These are phyloP conservation scores for Tyria jacobaeae DNA, from an alignment of 2,888 invertebrate species.

Conservation along the genomic window DNA sequence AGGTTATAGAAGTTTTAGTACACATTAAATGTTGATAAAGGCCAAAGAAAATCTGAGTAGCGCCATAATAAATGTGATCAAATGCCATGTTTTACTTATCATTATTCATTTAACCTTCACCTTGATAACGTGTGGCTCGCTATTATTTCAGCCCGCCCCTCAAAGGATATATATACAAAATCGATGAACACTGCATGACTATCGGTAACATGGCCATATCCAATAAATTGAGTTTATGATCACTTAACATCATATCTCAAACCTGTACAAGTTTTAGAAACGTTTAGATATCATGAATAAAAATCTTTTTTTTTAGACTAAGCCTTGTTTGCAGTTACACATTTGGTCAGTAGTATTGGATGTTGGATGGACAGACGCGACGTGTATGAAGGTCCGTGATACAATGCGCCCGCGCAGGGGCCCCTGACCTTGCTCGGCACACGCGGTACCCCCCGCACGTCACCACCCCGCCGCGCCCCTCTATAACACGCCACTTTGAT, in stretches of 20 bases:
- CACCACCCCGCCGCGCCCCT: constrained; percentile 51
- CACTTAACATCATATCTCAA: background rate
- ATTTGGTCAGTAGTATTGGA: constrained; percentile 61
- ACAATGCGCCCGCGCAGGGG: constrained; percentile 68
- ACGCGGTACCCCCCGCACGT: constrained; percentile 57
- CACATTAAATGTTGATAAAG: background rate
- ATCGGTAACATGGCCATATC: constrained; percentile 3
- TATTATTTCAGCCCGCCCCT: constrained; percentile 8
- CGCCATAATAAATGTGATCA: constrained; percentile 5
- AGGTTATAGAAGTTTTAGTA: background rate
- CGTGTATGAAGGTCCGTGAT: constrained; percentile 53
- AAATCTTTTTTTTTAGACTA: background rate
- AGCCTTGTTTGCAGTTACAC: constrained; percentile 21
- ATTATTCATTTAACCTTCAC: constrained; percentile 15
- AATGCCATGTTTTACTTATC: constrained; percentile 10
- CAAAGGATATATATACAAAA: constrained; percentile 7
- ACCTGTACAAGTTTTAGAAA: background rate
- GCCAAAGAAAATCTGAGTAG: constrained; percentile 2
- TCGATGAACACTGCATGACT: constrained; percentile 3
- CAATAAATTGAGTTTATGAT: background rate
- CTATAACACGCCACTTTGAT: constrained; percentile 66
- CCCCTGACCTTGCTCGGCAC: constrained; percentile 78
- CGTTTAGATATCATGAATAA: background rate
- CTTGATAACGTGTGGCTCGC: constrained; percentile 14
- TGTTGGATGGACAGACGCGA: constrained; percentile 52